These are phyloP conservation scores for Zaprionus camerounensis DNA, from an alignment of 1,140 invertebrate genomes.

Conservation along the genomic window DNA sequence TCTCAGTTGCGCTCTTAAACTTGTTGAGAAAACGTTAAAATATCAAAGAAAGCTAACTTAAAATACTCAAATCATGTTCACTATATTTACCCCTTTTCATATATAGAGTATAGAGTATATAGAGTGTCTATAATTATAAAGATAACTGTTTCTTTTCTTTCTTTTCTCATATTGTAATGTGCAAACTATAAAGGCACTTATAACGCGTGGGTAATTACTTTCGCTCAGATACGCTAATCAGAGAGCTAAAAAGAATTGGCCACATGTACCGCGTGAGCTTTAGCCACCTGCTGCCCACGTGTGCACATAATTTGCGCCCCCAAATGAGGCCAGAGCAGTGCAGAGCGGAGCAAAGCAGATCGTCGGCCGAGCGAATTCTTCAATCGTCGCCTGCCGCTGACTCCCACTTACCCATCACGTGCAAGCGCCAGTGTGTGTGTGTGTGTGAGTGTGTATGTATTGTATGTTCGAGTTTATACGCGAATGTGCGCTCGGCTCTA, in stretches of 20 bases:
- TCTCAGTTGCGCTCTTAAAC: too few species aligned
- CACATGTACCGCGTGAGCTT: conserved; percentile 18
- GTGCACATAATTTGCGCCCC: conserved; percentile 17
- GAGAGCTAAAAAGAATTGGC: not conserved
- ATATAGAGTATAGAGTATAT: not conserved
- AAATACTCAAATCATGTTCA: not conserved
- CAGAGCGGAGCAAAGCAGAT: not conserved
- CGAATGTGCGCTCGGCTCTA: conserved; percentile 4
- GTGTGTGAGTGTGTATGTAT: not conserved
- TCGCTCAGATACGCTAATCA: conserved; percentile 31
- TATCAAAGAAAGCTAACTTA: too few species aligned
- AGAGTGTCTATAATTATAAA: not conserved
- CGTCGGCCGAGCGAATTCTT: conserved; percentile 18
- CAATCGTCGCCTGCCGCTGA: not conserved
- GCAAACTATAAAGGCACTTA: conserved; percentile 2
- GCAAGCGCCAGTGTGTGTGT: not conserved
- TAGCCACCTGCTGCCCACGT: conserved; percentile 30
- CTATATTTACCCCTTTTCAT: not conserved
- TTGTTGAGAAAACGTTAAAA: too few species aligned
- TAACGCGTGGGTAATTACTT: not conserved
- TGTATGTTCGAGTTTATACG: not conserved
- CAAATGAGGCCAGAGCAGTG: not conserved
- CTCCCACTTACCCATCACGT: conserved; percentile 60
- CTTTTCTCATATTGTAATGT: not conserved
- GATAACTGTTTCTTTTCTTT: not conserved